Evolutionary conservation across 1,140 invertebrate genomes (phyloP).

Genomic region (Rhagoletis zephyria): DNA sequence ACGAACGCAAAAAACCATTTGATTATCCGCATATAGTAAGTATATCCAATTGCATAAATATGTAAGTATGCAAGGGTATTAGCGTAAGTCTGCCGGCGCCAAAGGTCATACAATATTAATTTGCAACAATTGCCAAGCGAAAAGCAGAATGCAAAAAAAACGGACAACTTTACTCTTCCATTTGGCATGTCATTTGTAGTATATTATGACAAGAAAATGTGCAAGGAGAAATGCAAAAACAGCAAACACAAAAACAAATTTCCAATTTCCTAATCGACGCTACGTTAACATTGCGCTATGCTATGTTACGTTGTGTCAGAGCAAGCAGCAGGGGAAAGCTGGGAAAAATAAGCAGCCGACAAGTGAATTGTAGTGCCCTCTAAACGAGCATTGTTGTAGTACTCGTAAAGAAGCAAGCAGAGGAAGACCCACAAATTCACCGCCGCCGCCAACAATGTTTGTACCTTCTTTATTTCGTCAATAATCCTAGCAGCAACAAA

Average conservation of each 20-base stretch:
- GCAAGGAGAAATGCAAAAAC: background rate
- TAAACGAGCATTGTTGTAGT: background rate
- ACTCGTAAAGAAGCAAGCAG: background rate
- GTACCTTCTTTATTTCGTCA: background rate
- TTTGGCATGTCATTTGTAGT: background rate
- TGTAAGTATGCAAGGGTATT: background rate
- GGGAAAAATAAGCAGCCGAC: background rate
- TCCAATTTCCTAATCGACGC: constrained; percentile 46
- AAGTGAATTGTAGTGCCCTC: background rate
- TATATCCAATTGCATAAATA: background rate
- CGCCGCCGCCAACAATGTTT: background rate
- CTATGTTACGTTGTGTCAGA: background rate
- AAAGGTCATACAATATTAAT: constrained; percentile 48
- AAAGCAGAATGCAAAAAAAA: background rate
- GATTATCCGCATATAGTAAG: background rate
- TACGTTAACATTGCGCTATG: background rate
- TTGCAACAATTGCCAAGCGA: constrained; percentile 9
- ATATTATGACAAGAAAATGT: background rate
- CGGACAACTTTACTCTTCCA: no score
- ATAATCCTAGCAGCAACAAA: constrained; percentile 18
- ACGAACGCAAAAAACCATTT: background rate
- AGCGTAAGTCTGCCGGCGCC: background rate
- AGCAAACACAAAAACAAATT: constrained; percentile 18
- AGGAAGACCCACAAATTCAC: background rate
- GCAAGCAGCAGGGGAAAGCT: background rate